Conservation (phyloP, 2,113 vertebrate species). For the Petromus typicus region DNA sequence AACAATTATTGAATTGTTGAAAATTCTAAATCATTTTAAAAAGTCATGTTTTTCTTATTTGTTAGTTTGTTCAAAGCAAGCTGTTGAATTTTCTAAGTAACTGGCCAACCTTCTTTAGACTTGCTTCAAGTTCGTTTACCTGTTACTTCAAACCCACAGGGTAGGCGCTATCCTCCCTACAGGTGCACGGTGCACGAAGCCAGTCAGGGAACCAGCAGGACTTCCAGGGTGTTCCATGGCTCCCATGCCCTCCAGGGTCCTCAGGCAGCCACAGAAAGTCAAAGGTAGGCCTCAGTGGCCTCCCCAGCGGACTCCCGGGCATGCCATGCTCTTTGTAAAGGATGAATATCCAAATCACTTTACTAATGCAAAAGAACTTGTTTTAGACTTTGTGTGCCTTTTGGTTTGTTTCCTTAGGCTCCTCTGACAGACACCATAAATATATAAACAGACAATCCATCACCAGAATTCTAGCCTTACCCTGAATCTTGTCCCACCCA, state of each 20-base stretch:
- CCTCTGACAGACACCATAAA: slow-evolving; percentile 14
- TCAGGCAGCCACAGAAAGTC: background rate
- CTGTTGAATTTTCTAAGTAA: background rate
- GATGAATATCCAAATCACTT: background rate
- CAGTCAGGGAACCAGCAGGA: background rate
- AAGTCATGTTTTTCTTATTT: background rate
- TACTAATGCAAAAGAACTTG: background rate
- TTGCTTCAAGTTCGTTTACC: background rate
- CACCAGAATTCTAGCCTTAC: background rate
- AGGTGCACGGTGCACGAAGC: background rate
- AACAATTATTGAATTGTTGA: too few relatives aligned
- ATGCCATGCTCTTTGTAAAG: background rate
- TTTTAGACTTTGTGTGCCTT: background rate
- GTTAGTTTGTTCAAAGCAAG: slow-evolving; percentile 11
- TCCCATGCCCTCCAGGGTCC: background rate
- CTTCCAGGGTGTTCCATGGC: accelerated
- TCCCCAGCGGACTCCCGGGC: background rate
- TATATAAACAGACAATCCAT: background rate
- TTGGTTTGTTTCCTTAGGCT: background rate
- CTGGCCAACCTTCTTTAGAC: background rate
- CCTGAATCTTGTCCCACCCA: background rate
- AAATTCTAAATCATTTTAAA: background rate
- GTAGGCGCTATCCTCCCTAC: background rate
- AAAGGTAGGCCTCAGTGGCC: background rate
- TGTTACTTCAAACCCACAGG: background rate